A percentile compares a stretch with the other conserved stretches of the same genome.
Conservation (phyloP, 2,113 vertebrate genomes). For the Gasterosteus nipponicus region DNA sequence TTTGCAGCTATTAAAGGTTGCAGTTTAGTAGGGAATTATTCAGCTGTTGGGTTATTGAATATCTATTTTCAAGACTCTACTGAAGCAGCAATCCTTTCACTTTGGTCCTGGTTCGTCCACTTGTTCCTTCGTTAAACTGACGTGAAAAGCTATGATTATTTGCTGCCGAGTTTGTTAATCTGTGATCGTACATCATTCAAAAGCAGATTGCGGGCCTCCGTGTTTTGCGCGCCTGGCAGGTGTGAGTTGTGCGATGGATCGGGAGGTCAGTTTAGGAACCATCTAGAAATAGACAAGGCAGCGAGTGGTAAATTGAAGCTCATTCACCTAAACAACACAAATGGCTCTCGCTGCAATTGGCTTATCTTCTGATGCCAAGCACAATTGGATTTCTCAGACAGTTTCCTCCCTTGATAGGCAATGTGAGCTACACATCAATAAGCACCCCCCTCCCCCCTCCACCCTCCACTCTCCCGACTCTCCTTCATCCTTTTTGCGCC, state of each 20-base stretch:
- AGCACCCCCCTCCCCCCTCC: background rate
- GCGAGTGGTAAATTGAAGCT: conserved; percentile 50
- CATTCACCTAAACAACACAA: conserved; percentile 56
- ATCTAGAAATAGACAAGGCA: conserved; percentile 57
- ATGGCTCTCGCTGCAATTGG: conserved; percentile 56
- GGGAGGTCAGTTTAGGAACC: conserved; percentile 58
- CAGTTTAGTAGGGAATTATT: background rate
- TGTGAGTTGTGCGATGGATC: conserved; percentile 42
- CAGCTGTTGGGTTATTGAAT: conserved; percentile 20
- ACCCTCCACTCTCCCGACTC: conserved; percentile 11
- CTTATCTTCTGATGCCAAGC: conserved; percentile 54
- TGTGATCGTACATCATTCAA: background rate
- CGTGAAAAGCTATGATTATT: background rate
- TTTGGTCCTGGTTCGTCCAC: background rate
- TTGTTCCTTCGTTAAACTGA: conserved; percentile 12
- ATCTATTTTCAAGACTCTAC: conserved; percentile 1
- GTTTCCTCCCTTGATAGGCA: conserved; percentile 56
- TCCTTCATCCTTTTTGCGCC: conserved; percentile 36
- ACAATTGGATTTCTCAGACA: conserved; percentile 66
- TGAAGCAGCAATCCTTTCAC: background rate
- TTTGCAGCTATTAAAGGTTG: conserved; percentile 23
- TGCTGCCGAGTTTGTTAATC: conserved; percentile 17
- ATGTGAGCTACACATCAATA: conserved; percentile 56
- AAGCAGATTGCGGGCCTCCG: background rate
- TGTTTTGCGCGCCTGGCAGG: background rate